Percentiles rank a stretch among this genome's conserved stretches.
phyloP scores from a whole-genome alignment of 1,140 invertebrate genomes.

The Hydropsyche tenuis region DNA sequence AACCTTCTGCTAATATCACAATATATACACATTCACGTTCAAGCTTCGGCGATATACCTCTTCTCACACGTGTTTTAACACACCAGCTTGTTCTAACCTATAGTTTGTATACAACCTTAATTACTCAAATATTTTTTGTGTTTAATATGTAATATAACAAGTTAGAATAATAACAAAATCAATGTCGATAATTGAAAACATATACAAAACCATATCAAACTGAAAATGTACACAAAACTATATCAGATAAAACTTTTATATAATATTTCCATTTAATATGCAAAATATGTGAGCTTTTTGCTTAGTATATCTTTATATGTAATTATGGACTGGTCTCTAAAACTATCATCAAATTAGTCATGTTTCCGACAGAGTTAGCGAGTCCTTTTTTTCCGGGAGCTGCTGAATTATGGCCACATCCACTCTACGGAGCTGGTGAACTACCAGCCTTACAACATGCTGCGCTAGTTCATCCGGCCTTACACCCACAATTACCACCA shows the following conservation, averaged over 20 bases:
- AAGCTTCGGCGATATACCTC: constrained; percentile 47
- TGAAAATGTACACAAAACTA: no score
- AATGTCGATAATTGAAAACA: no score
- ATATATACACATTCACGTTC: constrained; percentile 46
- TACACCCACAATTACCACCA: constrained; percentile 95
- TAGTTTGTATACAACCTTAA: constrained; percentile 34
- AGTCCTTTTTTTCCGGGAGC: constrained; percentile 90
- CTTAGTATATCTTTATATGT: no score
- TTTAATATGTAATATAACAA: constrained; percentile 7
- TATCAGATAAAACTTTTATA: no score
- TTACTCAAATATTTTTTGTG: background rate
- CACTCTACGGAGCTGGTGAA: constrained; percentile 83
- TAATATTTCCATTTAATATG: no score
- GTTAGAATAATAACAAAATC: background rate
- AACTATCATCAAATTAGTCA: background rate
- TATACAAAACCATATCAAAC: no score
- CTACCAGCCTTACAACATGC: constrained; percentile 85
- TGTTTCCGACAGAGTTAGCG: constrained; percentile 77
- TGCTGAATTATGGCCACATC: constrained; percentile 93
- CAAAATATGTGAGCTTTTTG: no score
- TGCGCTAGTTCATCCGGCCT: constrained; percentile 90
- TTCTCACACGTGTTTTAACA: constrained; percentile 45
- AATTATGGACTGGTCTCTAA: no score
- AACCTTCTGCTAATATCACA: constrained; percentile 34
- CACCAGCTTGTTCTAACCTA: constrained; percentile 49